These are phyloP conservation scores for Peribatodes rhomboidaria DNA, from an alignment of 2,888 invertebrate species.

Conservation along the genomic window DNA sequence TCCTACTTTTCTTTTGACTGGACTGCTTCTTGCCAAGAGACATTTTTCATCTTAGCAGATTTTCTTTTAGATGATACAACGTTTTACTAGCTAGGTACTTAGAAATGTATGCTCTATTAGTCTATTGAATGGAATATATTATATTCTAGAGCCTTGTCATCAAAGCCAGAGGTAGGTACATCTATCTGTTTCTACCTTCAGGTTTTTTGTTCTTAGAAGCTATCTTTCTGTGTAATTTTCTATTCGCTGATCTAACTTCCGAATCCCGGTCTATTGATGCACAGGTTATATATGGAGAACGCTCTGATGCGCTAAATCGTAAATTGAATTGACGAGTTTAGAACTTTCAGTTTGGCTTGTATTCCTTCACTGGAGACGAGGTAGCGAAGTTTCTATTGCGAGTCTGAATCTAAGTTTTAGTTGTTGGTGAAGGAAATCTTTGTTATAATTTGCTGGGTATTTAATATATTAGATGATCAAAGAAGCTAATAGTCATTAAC, in stretches of 20 bases:
- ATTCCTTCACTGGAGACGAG: conserved; percentile 1
- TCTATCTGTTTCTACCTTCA: not conserved
- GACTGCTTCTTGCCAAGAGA: too few relatives aligned
- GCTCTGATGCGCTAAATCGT: conserved; percentile 22
- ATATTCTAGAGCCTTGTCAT: too few relatives aligned
- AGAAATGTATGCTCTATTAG: too few relatives aligned
- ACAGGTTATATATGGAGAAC: conserved; percentile 36
- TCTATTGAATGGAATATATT: too few relatives aligned
- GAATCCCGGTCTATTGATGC: conserved; percentile 42
- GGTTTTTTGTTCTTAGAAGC: not conserved
- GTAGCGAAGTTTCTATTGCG: conserved; percentile 10
- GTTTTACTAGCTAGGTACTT: too few relatives aligned
- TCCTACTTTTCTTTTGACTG: too few relatives aligned
- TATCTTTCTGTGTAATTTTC: not conserved
- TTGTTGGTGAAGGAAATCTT: not conserved
- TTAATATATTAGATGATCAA: too few relatives aligned
- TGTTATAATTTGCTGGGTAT: not conserved
- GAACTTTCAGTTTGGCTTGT: conserved; percentile 17
- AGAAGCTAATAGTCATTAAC: too few relatives aligned
- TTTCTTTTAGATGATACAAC: too few relatives aligned
- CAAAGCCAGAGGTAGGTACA: not conserved
- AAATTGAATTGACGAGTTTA: conserved; percentile 38
- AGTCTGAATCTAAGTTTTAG: conserved; percentile 3
- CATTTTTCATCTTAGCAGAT: too few relatives aligned
- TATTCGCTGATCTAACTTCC: conserved; percentile 33